Percentiles rank a stretch among this genome's conserved stretches.
Evolutionary conservation across 2,113 vertebrate species (phyloP).

Genomic region (Ibidorhyncha struthersii): DNA sequence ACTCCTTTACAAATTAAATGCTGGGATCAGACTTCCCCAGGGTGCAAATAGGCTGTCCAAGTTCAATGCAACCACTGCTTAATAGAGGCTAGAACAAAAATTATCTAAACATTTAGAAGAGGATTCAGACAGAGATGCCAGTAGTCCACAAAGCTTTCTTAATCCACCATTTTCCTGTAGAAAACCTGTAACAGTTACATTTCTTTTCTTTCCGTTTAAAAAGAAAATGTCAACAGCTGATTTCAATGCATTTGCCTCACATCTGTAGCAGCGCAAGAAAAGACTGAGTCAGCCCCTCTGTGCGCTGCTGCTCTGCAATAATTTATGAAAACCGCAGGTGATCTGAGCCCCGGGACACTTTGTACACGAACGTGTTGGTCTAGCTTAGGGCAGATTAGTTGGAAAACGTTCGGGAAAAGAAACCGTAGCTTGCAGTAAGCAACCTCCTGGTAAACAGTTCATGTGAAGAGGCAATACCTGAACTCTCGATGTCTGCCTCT

Average conservation of each 20-base stretch:
- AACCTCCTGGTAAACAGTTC: neutral
- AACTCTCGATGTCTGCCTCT: accelerated
- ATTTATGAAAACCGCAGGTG: neutral
- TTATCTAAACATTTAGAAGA: neutral
- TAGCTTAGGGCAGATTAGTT: neutral
- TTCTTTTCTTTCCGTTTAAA: neutral
- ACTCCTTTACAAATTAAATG: neutral
- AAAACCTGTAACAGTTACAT: neutral
- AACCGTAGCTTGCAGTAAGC: neutral
- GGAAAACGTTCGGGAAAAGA: neutral
- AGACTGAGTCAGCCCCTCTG: neutral
- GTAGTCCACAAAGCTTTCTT: neutral
- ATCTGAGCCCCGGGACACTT: neutral
- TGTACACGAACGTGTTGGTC: accelerated
- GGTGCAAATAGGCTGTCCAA: neutral
- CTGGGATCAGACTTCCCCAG: neutral
- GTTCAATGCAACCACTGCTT: neutral
- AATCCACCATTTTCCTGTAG: neutral
- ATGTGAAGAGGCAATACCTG: no score
- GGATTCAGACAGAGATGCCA: neutral
- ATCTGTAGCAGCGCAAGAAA: neutral
- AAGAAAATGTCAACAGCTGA: neutral
- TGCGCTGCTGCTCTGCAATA: neutral
- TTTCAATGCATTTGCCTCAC: neutral
- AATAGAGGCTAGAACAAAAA: neutral